phyloP scores from a whole-genome alignment of 2,113 vertebrate genomes.

The Hippopotamus amphibius region DNA sequence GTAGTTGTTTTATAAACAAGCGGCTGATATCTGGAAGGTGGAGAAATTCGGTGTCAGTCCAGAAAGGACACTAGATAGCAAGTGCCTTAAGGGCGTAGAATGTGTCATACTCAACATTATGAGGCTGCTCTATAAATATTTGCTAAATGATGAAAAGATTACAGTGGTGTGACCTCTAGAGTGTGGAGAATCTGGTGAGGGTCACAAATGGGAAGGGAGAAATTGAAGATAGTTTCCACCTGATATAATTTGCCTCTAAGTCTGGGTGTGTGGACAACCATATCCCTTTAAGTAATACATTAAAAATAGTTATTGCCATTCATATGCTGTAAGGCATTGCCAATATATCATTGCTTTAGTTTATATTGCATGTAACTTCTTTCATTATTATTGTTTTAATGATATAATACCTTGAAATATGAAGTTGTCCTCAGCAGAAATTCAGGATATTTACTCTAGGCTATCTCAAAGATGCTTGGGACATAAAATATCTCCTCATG shows the following conservation, averaged over 20 bases:
- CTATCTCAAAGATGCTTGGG: background rate
- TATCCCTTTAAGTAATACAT: background rate
- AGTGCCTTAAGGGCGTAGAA: background rate
- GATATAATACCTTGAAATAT: background rate
- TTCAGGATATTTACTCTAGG: background rate
- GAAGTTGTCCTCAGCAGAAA: background rate
- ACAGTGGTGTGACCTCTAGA: background rate
- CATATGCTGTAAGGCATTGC: background rate
- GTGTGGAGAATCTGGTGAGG: background rate
- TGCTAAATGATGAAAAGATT: background rate
- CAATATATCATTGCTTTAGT: background rate
- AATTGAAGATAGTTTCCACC: background rate
- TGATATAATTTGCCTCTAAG: background rate
- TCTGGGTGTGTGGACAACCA: background rate
- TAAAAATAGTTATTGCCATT: background rate
- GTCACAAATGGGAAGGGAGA: background rate
- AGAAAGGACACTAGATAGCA: background rate
- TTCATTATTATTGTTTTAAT: background rate
- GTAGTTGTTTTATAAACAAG: background rate
- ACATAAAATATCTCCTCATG: background rate
- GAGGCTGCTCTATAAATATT: background rate
- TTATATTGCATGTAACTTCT: background rate
- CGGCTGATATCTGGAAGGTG: background rate
- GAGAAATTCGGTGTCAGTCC: background rate
- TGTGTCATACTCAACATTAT: background rate